A percentile compares a stretch with the other conserved stretches of the same genome.
Evolutionary conservation across 2,113 vertebrate genomes (phyloP).

Genomic region (Rutilus rutilus): DNA sequence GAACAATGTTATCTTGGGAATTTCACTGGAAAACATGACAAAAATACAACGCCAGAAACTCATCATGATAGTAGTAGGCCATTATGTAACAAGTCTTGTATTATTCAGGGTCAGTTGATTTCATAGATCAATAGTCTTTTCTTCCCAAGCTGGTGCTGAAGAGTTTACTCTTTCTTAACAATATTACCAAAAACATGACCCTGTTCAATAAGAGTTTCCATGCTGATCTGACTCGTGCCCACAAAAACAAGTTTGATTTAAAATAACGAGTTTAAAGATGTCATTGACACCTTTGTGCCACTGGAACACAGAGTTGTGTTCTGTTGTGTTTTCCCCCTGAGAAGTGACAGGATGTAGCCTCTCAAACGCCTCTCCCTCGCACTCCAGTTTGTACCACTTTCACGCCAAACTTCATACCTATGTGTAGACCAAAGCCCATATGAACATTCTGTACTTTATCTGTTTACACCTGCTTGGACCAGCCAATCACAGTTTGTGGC

Average conservation of each 20-base stretch:
- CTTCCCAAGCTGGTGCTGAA: not conserved
- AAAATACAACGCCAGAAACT: not conserved
- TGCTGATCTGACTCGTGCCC: not conserved
- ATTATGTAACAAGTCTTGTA: slow-evolving; percentile 7
- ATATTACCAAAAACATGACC: not conserved
- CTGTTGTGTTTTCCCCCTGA: too few species aligned
- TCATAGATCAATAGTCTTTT: not conserved
- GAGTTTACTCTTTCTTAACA: not conserved
- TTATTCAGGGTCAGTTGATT: not conserved
- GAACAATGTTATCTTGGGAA: not conserved
- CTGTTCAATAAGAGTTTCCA: not conserved
- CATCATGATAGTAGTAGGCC: not conserved
- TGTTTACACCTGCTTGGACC: not conserved
- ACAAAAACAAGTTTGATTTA: not conserved
- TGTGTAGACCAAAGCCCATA: slow-evolving; percentile 24
- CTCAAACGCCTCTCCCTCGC: not conserved
- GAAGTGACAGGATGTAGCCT: not conserved
- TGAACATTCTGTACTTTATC: slow-evolving; percentile 45
- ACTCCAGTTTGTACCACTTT: slow-evolving; percentile 21
- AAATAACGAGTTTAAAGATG: not conserved
- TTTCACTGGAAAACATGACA: not conserved
- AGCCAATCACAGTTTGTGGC: not conserved
- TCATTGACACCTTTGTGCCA: not conserved
- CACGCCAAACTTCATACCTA: slow-evolving; percentile 51
- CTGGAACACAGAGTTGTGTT: not conserved